Base-by-base conservation (phyloP, 64 coral and sea anemone genomes). In the Actinia tenebrosa region DNA sequence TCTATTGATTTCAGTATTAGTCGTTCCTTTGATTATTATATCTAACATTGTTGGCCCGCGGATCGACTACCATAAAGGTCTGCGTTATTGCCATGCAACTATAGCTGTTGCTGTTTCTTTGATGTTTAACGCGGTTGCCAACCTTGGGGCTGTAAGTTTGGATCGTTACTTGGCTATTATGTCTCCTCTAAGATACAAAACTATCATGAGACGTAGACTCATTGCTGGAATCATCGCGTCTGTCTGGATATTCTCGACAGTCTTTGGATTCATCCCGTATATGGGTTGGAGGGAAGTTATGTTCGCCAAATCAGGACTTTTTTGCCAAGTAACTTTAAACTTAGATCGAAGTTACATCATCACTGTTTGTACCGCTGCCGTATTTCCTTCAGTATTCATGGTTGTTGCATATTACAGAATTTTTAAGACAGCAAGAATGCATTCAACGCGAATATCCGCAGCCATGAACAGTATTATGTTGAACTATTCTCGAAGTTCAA, bases 251-350 rank as follows among this genome's bases (percentile, higher is more conserved):
- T 86, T 99, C 50, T 95, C 93, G 4, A 86, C 88, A 0, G 42
- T 88, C n/a, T 95, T 99, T 81, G 97, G 97, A 0, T 99, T 99
- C 42, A 44, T 99, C 11, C 97, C 97, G 3, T 99, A 90, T 85
- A 88, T 91, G 88, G 97, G 97, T 16, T 99, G 97, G 97, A 88
- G 91, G 61, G 88, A 86, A 7, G 68, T 86, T 6, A 10, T 18
- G 15, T 77, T 61, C 19, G n/a, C 18, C 26, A 47, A 13, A 44
- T 60, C 50, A 15, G 93, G 90, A 7, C 64, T 99, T 30, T 99
- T 89, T 78, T 99, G 97, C 44, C 97, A 99, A 95, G 97, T 99
- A 4, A 89, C 93, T n/a, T 79, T 95, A 20, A 99, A 99, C 79
- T 82, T 99, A 3, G 86, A 87, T n/a, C 47, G 56, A 16, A 88